Evolutionary conservation across 2,797 vertebrate species (phyloP).

Genomic region (Pipistrellus nathusii): DNA sequence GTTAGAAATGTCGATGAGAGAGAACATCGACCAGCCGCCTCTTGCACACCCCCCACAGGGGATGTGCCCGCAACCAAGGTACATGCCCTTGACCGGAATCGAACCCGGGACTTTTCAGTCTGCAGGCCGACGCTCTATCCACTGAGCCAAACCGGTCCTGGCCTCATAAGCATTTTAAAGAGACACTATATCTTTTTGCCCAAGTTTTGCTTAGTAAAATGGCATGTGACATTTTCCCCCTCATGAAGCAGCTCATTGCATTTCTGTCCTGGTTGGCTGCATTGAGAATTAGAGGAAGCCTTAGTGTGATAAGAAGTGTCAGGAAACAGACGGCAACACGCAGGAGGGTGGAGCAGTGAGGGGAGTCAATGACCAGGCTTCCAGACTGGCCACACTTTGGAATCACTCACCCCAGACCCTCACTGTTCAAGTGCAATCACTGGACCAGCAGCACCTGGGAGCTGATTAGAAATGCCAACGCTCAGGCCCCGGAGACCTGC

Average conservation of each 20-base stretch:
- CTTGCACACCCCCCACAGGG: no score
- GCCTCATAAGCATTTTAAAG: conserved; percentile 35
- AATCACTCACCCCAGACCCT: not conserved
- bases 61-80: no score
- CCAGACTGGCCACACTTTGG: not conserved
- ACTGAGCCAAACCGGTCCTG: no score
- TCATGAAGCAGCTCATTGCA: not conserved
- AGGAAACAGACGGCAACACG: not conserved
- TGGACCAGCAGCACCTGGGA: not conserved
- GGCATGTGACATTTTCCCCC: not conserved
- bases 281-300: not conserved
- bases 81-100: no score
- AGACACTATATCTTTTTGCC: not conserved
- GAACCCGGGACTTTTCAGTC: no score
- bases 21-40: no score
- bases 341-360: not conserved
- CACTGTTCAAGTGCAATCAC: not conserved
- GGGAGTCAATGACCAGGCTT: no score
- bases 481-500: not conserved
- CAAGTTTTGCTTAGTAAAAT: conserved; percentile 49
- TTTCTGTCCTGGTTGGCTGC: not conserved
- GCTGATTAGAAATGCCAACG: not conserved
- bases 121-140: no score
- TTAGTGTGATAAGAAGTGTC: not conserved
- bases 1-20: no score